Percentiles rank a stretch among this genome's conserved stretches.
These are phyloP conservation scores for Hybos culiciformis DNA, from an alignment of 2,888 invertebrate genomes.

Conservation along the genomic window DNA sequence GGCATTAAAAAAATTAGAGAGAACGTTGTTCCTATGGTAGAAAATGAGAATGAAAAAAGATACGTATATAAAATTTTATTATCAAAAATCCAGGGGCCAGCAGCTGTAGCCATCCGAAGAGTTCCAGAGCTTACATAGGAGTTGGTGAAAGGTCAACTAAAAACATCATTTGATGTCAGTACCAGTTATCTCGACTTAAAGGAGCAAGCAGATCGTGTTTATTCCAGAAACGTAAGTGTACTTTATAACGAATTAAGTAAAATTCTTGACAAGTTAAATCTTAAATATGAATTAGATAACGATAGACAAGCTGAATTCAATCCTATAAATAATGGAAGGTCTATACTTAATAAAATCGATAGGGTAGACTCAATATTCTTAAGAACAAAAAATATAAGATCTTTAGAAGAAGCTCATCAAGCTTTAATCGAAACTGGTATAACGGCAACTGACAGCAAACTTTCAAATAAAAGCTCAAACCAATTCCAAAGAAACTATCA, in stretches of 20 bases:
- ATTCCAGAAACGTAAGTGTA: slow-evolving; percentile 1
- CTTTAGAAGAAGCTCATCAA: neutral
- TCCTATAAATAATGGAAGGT: neutral
- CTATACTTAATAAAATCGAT: slow-evolving; percentile 1
- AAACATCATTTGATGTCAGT: slow-evolving; percentile 1
- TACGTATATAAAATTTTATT: neutral
- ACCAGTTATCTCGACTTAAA: slow-evolving; percentile 1
- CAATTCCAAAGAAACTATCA: neutral
- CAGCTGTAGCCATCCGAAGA: neutral
- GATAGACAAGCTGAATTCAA: neutral
- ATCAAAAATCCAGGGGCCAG: neutral
- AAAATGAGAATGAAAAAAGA: neutral
- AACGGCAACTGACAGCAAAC: neutral
- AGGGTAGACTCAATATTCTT: neutral
- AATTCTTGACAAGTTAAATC: slow-evolving; percentile 4
- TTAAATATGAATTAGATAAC: slow-evolving; percentile 3
- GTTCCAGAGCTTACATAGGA: neutral
- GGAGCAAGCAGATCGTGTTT: slow-evolving; percentile 3
- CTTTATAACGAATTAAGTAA: slow-evolving; percentile 1
- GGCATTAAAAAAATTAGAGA: no score
- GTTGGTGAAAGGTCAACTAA: neutral
- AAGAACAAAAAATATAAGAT: neutral
- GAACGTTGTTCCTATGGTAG: neutral
- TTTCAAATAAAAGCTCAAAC: neutral
- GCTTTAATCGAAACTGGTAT: neutral